Conservation (phyloP, 2,113 vertebrate species). For the Cebidichthys violaceus region DNA sequence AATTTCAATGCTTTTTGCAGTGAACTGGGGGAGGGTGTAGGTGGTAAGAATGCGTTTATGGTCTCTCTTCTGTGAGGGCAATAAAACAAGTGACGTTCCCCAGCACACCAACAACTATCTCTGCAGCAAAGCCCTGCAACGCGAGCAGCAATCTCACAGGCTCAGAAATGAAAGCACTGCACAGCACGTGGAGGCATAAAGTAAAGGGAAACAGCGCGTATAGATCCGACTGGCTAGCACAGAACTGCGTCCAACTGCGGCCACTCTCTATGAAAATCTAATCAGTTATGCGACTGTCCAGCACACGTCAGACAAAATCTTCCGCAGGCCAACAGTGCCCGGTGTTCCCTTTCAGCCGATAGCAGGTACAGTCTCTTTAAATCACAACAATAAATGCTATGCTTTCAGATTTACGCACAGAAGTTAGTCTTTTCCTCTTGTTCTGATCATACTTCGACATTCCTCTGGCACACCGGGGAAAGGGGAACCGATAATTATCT, state of each 20-base stretch:
- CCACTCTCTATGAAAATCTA: constrained; percentile 28
- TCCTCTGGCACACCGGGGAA: constrained; percentile 62
- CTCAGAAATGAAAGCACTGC: constrained; percentile 40
- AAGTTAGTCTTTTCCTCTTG: background rate
- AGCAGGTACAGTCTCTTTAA: constrained; percentile 60
- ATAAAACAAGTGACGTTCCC: constrained; percentile 83
- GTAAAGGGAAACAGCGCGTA: background rate
- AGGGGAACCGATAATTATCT: constrained; percentile 71
- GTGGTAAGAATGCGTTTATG: constrained; percentile 82
- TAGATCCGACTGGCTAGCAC: background rate
- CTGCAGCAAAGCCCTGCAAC: constrained; percentile 73
- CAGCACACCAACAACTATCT: constrained; percentile 80
- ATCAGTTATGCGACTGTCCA: constrained; percentile 55
- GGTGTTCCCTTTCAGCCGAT: constrained; percentile 16
- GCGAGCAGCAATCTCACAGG: constrained; percentile 38
- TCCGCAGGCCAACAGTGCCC: constrained; percentile 40
- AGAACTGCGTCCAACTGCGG: constrained; percentile 24
- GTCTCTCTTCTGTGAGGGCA: constrained; percentile 80
- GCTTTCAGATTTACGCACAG: constrained; percentile 3
- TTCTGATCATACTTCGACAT: constrained; percentile 59
- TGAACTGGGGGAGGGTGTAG: constrained; percentile 71
- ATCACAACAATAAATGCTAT: background rate
- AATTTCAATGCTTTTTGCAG: constrained; percentile 63
- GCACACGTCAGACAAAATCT: constrained; percentile 20
- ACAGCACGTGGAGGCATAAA: constrained; percentile 48